A percentile compares a stretch with the other conserved stretches of the same genome.
These are phyloP conservation scores for Hypena proboscidalis DNA, from an alignment of 2,888 invertebrate genomes.

Conservation along the genomic window DNA sequence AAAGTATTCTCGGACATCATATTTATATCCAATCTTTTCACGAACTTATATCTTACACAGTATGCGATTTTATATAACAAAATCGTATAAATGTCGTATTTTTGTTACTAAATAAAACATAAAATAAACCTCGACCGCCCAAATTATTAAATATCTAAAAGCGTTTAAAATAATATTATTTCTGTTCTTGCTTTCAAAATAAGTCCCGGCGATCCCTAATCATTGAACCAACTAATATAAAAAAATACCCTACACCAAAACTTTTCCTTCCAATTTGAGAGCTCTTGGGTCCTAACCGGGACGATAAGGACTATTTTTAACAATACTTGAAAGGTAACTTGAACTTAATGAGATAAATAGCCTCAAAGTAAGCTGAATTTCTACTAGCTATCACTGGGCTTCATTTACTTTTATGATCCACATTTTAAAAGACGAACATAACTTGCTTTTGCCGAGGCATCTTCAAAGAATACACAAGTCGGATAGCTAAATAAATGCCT, in stretches of 20 bases:
- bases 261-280: slow-evolving; percentile 1
- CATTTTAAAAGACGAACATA: slow-evolving; percentile 21
- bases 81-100: too few relatives aligned
- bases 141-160: slow-evolving; percentile 8
- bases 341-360: slow-evolving; percentile 22
- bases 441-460: slow-evolving; percentile 7
- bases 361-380: slow-evolving; percentile 16
- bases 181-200: slow-evolving; percentile 9
- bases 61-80: too few relatives aligned
- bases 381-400: slow-evolving; percentile 8
- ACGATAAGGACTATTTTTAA: background rate
- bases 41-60: too few relatives aligned
- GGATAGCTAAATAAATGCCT: slow-evolving; percentile 37
- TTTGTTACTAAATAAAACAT: background rate
- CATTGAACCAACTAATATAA: slow-evolving; percentile 14
- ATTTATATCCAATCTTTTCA: slow-evolving; percentile 1
- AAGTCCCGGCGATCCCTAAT: slow-evolving; percentile 15
- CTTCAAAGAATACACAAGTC: slow-evolving; percentile 29
- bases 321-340: slow-evolving; percentile 5
- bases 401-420: slow-evolving; percentile 27
- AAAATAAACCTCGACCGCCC: slow-evolving; percentile 13
- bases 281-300: background rate
- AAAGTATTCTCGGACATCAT: background rate
- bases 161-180: slow-evolving; percentile 19
- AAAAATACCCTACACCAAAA: slow-evolving; percentile 7